These are phyloP conservation scores for Phoebastria nigripes DNA, from an alignment of 2,797 vertebrate genomes.

Conservation along the genomic window DNA sequence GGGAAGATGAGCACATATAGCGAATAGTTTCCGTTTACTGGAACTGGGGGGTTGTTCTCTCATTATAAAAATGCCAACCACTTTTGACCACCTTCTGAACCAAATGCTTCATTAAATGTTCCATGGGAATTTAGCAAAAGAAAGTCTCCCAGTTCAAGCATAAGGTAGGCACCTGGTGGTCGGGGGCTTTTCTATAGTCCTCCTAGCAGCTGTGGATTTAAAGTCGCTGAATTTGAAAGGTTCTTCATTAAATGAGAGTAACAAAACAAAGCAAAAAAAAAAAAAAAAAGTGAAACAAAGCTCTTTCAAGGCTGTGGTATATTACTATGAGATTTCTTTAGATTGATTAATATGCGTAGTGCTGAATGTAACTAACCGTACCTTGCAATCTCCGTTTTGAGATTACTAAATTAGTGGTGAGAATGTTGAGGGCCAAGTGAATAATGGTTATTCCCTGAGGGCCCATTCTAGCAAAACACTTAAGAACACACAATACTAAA, in stretches of 20 bases:
- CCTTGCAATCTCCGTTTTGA: neutral
- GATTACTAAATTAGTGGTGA: neutral
- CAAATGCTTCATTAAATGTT: neutral
- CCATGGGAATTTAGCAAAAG: neutral
- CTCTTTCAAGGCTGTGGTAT: neutral
- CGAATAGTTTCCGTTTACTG: neutral
- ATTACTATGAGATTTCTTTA: neutral
- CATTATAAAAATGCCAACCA: neutral
- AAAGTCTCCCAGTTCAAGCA: neutral
- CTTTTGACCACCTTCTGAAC: neutral
- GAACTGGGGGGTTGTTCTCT: neutral
- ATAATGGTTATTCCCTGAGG: neutral
- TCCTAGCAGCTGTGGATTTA: neutral
- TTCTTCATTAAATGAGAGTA: neutral
- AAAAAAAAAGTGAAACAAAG: neutral
- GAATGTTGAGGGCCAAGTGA: neutral
- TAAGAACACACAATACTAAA: neutral
- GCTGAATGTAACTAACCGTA: neutral
- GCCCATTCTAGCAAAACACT: neutral
- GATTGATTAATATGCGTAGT: accelerated
- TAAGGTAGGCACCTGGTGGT: neutral
- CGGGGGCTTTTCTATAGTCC: neutral
- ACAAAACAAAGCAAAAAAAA: neutral
- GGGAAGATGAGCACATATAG: neutral
- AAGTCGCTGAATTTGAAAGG: neutral